Base-by-base conservation (phyloP, 2,888 invertebrate genomes). In the Linyphia triangularis region DNA sequence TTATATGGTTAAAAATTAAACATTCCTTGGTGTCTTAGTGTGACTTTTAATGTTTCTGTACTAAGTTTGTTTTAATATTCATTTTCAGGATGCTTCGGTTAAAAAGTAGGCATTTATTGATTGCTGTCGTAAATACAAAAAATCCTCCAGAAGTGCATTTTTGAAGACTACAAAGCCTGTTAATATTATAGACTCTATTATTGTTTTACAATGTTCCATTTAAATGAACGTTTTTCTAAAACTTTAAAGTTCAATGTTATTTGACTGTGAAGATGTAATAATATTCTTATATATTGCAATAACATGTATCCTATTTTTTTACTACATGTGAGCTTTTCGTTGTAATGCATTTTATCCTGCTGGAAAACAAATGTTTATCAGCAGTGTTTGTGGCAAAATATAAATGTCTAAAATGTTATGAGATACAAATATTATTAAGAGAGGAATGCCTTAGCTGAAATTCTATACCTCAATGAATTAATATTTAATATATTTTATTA, bases 61-160 rank as follows among this genome's bases (percentile, higher is more conserved):
- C n/a, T n/a, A 51, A 51, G 9, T 10, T 33, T 51, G 51, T 51
- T 51, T 13, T 51, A 51, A 13, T 28, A 28, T 7, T 67, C 33
- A 28, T 73, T 86, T 90, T 6, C 26, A 90, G 90, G 90, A 85
- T 89, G 90, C 83, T 90, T 90, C 89, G 77, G 89, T n/a, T 89
- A 90, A 89, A 72, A 90, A 89, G 63, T 90, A 86, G 26, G 33
- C 70, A 79, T 79, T 51, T 67, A 30, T 86, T 51, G 73, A 57
- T n/a, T 10, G n/a, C 1, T 26, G 51, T 33, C 51, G 28, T 63
- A 40, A 75, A 84, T 70, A 61, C 28, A 40, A 61, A 30, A 70
- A 82, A 67, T 37, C 77, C 67, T 81, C 61, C 79, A 86, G 69
- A 79, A 57, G 57, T 79, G 79, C 79, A 81, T 86, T 86, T 85